phyloP scores from a whole-genome alignment of 37 sponge, comb jelly and placozoan species.

The Agelas oroides region DNA sequence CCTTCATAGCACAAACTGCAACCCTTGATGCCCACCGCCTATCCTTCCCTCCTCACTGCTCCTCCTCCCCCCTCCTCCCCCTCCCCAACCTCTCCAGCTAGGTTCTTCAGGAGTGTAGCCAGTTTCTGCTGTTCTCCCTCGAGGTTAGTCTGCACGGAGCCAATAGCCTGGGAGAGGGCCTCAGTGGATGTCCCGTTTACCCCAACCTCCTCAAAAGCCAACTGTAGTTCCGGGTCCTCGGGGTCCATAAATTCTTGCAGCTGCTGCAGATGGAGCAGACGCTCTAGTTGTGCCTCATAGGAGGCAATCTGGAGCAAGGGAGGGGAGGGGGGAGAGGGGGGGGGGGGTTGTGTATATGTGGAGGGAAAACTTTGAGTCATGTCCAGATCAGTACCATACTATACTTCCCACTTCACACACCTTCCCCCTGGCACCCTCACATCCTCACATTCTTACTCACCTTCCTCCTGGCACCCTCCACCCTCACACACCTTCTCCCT shows the following conservation, averaged over 20 bases:
- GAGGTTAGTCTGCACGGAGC: conserved; percentile 4
- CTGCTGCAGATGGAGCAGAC: conserved; percentile 52
- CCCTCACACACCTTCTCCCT: too few species aligned
- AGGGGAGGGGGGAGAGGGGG: too few species aligned
- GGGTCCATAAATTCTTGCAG: conserved; percentile 46
- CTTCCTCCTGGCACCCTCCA: too few species aligned
- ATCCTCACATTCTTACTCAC: too few species aligned
- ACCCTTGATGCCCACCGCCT: not conserved
- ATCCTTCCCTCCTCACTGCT: not conserved
- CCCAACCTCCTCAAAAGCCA: conserved; percentile 64
- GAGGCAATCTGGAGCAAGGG: conserved; percentile 33
- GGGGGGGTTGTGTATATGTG: too few species aligned
- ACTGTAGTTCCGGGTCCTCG: conserved; percentile 64
- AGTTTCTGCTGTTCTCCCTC: conserved; percentile 52
- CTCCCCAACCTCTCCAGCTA: not conserved
- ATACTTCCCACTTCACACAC: too few species aligned
- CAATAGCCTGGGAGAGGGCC: conserved; percentile 8
- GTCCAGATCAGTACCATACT: too few species aligned
- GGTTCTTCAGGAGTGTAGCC: conserved; percentile 18
- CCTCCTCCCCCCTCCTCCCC: not conserved
- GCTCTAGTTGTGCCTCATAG: conserved; percentile 14
- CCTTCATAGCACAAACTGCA: not conserved
- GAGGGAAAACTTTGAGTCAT: too few species aligned
- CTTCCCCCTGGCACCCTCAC: too few species aligned
- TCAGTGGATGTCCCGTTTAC: conserved; percentile 3